Base-by-base conservation (phyloP, 2,888 invertebrate genomes). In the Euzetes globulus region DNA sequence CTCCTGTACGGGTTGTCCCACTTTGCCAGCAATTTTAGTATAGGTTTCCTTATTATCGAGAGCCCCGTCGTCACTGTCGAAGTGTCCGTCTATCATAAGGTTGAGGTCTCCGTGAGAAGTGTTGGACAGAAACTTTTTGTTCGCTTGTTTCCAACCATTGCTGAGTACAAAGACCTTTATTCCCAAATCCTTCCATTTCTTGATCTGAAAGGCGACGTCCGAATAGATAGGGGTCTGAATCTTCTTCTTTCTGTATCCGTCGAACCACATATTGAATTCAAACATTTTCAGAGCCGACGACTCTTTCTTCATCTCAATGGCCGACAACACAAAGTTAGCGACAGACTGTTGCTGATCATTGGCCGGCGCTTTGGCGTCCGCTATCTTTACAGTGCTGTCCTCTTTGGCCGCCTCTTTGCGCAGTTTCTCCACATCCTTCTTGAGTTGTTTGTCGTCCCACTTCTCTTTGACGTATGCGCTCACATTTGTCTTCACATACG, bases 31-130 rank as follows among this genome's bases (percentile, higher is more conserved):
- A 7, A 75, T 17, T 19, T 58, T 71, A 1, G 27, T 15, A 25
- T 55, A 75, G 1, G 63, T 37, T 2, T 58, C 65, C 13, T 25
- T 45, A 9, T 73, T 72, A 5, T 37, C 65, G 17, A 47, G 52
- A 7, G 7, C 7, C 5, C 75, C 75, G 1, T 45, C 25, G 27
- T 17, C n/a, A 7, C 22, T 75, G 41, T 75, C 75, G 25, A 60
- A 72, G 50, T 75, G 71, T 11, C 73, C 75, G 25, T 63, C 63
- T n/a, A 75, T 75, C 13, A 75, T 19, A 17, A 71, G 37, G n/a
- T 73, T 75, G 72, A 75, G 55, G 19, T 75, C 75, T n/a, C 75
- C 75, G 27, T 75, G 74, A 55, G 74, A 73, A 17, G 75, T 75
- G 17, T 45, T 55, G 15, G 60, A 63, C 47, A 75, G 2, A 27